Evolutionary conservation across 2,888 invertebrate species (phyloP), one percentile per base, ranked within the genome.

Genomic region (Omphaloscelis lunosa): DNA sequence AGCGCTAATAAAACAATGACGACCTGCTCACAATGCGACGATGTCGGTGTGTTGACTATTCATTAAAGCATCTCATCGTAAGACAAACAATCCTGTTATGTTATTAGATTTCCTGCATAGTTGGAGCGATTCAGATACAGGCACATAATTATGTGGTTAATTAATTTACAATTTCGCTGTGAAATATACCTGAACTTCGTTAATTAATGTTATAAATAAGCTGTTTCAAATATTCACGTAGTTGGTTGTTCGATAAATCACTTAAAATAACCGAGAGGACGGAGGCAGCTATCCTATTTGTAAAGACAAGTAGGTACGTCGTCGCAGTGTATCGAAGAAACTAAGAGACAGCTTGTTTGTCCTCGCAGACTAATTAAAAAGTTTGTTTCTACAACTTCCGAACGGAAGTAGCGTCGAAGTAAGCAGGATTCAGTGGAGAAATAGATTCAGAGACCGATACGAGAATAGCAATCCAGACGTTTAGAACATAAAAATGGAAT

Each of bases 331-430:
- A 92, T 92, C 91, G 92, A 89, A 90, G 90, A 89, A 95, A 93
- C 93, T 93, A 93, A 92, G 94, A 94, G 95, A 95, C 93, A 93
- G 95, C 95, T 94, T 96, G 96, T 96, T 96, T 96, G 96, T 96
- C 93, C 95, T 95, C 93, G 94, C 92, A 94, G 95, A 96, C 96
- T 96, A 96, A 96, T 96, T 96, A 96, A 96, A 96, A 96, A 96
- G 96, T 96, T 96, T 96, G 95, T 95, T 95, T 91, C 91, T 88
- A 89, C 89, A 94, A 96, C 92, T 96, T 94, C 90, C 86, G 91
- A 91, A 92, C 86, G 91, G 93, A 94, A 95, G 94, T 94, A 93
- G 92, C 92, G 91, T 91, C 93, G 92, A 92, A 94, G 94, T 93
- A 91, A 92, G 91, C 90, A 89, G 90, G 91, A 93, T 94, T 94